These are phyloP conservation scores for Drosophila guanche DNA, from an alignment of 1,140 invertebrate species.

Conservation along the genomic window DNA sequence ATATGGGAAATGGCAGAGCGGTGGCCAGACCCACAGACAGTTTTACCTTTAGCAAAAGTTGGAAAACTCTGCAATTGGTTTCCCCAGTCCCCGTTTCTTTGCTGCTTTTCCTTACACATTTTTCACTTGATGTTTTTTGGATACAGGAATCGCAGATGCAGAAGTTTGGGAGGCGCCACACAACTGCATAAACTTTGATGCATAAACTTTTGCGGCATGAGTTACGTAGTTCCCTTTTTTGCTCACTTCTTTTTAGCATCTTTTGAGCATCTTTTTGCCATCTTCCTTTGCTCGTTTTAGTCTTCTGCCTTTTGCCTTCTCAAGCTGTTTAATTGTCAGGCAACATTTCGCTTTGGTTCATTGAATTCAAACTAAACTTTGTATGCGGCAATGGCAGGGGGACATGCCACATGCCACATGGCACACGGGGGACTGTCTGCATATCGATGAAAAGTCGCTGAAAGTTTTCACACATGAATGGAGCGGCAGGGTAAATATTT, in stretches of 20 bases:
- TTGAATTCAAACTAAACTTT: slow-evolving; percentile 71
- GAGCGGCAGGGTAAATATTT: too few species aligned
- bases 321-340: slow-evolving; percentile 78
- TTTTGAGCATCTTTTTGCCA: neutral
- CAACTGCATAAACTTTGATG: slow-evolving; percentile 60
- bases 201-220: slow-evolving; percentile 69
- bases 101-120: slow-evolving; percentile 51
- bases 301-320: slow-evolving; percentile 43
- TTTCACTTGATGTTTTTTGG: slow-evolving; percentile 17
- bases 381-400: neutral
- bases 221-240: slow-evolving; percentile 31
- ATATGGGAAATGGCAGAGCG: neutral
- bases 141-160: slow-evolving; percentile 58
- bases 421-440: too few species aligned
- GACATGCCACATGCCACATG: too few species aligned
- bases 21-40: slow-evolving; percentile 26
- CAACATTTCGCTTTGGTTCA: slow-evolving; percentile 67
- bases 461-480: too few species aligned
- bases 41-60: slow-evolving; percentile 38
- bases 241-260: too few species aligned
- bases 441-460: too few species aligned
- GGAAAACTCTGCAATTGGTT: slow-evolving; percentile 51
- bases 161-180: slow-evolving; percentile 64
- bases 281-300: slow-evolving; percentile 15
- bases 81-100: slow-evolving; percentile 35